Conservation (phyloP, 2,888 invertebrate genomes). For the Thera britannica region DNA sequence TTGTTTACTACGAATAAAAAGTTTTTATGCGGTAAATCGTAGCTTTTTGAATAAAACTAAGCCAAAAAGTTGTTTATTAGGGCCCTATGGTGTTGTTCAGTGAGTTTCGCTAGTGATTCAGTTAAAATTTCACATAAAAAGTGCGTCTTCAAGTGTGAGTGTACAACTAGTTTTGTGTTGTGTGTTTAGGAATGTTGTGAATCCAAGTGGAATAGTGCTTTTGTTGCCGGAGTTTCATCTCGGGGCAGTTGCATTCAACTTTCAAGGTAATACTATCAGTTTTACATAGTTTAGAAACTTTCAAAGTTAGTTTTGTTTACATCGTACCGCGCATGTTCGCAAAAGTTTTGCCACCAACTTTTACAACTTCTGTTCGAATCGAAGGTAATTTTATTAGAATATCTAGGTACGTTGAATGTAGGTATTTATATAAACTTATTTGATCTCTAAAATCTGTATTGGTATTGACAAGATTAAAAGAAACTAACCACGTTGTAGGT, state of each 20-base stretch:
- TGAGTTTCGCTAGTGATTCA: slow-evolving; percentile 62
- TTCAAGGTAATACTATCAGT: slow-evolving; percentile 66
- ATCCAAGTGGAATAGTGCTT: slow-evolving; percentile 75
- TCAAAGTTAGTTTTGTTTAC: slow-evolving; percentile 76
- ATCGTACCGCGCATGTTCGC: slow-evolving; percentile 76
- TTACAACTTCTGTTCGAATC: slow-evolving; percentile 7
- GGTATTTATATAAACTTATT: no score
- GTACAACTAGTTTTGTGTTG: slow-evolving; percentile 43
- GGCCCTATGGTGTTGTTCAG: slow-evolving; percentile 49
- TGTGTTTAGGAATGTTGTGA: slow-evolving; percentile 78
- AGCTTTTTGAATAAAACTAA: slow-evolving; percentile 56
- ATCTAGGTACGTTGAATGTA: neutral
- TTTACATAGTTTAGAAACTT: slow-evolving; percentile 57
- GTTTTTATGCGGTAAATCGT: slow-evolving; percentile 67
- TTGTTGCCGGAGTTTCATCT: slow-evolving; percentile 61
- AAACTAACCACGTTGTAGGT: no score
- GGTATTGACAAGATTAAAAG: no score
- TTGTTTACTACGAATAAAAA: slow-evolving; percentile 76
- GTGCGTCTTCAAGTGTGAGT: slow-evolving; percentile 70
- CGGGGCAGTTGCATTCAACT: slow-evolving; percentile 55
- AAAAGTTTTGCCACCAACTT: slow-evolving; percentile 36
- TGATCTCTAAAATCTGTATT: no score
- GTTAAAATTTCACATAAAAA: slow-evolving; percentile 50
- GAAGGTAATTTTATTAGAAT: neutral
- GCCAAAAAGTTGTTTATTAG: slow-evolving; percentile 54